Conservation (phyloP, 2,113 vertebrate genomes). For the Melospiza melodia region DNA sequence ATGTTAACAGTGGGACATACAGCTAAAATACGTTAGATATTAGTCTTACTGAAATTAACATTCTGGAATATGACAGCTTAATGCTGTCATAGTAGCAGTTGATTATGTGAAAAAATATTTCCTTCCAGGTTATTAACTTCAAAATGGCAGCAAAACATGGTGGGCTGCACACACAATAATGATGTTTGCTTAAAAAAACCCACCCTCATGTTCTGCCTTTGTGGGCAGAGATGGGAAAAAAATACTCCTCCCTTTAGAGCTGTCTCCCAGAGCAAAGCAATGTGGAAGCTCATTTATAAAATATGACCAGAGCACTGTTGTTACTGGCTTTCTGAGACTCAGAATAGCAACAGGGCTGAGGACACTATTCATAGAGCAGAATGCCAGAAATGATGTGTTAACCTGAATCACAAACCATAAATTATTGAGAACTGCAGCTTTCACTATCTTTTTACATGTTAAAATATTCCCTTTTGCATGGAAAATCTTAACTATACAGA, state of each 20-base stretch:
- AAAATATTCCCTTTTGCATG: not conserved
- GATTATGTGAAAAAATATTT: not conserved
- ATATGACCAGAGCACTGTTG: slow-evolving; percentile 56
- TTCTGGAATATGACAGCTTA: not conserved
- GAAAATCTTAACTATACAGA: not conserved
- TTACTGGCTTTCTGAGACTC: slow-evolving; percentile 37
- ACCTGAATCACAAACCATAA: slow-evolving; percentile 29
- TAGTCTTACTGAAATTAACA: not conserved
- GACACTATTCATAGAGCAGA: slow-evolving; percentile 3
- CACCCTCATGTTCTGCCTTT: not conserved
- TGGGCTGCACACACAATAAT: not conserved
- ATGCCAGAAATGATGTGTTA: slow-evolving; percentile 37
- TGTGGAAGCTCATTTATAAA: slow-evolving; percentile 65
- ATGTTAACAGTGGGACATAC: not conserved
- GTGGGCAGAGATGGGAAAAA: not conserved
- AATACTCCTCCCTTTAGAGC: slow-evolving; percentile 43
- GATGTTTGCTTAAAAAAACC: not conserved
- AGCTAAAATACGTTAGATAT: not conserved
- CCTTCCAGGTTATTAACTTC: not conserved
- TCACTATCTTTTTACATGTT: not conserved
- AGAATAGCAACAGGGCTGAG: slow-evolving; percentile 33
- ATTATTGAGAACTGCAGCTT: slow-evolving; percentile 33
- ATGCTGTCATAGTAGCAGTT: not conserved
- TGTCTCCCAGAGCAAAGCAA: slow-evolving; percentile 29
- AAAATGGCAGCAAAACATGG: not conserved